Conservation (phyloP, 2,113 vertebrate genomes). For the Sylvia atricapilla region DNA sequence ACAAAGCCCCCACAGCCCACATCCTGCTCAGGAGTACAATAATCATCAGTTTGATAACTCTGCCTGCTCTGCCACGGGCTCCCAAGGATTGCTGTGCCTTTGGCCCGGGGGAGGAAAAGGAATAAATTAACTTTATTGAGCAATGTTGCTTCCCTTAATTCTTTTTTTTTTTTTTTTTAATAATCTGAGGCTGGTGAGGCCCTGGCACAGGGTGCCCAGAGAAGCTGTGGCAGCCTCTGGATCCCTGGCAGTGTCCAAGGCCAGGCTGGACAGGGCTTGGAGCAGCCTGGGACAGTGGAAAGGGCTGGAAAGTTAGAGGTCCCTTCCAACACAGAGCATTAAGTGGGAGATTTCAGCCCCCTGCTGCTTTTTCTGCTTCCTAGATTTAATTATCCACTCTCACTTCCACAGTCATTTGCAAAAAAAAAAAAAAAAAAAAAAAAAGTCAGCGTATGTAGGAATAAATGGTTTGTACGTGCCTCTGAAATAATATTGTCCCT, state of each 20-base stretch:
- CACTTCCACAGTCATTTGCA: background rate
- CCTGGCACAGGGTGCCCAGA: background rate
- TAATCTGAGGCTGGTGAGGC: background rate
- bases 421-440: background rate
- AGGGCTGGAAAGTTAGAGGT: background rate
- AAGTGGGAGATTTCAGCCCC: background rate
- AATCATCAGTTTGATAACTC: background rate
- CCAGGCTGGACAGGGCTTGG: background rate
- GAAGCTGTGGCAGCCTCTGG: background rate
- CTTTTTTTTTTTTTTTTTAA: too few relatives aligned
- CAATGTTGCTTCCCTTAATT: background rate
- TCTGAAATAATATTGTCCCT: background rate
- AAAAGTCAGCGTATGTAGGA: background rate
- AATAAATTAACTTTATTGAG: background rate
- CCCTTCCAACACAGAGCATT: background rate
- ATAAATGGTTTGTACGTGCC: background rate
- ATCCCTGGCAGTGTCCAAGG: background rate
- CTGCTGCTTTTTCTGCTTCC: background rate
- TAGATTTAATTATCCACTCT: background rate
- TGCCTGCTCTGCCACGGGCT: background rate
- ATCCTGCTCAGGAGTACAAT: background rate
- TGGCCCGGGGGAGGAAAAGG: background rate
- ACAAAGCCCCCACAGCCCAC: background rate
- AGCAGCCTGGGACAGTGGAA: accelerated
- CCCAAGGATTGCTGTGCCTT: background rate